Evolutionary conservation across 2,113 vertebrate genomes (phyloP), one percentile per base, ranked within the genome.

Genomic region (Panthera uncia): DNA sequence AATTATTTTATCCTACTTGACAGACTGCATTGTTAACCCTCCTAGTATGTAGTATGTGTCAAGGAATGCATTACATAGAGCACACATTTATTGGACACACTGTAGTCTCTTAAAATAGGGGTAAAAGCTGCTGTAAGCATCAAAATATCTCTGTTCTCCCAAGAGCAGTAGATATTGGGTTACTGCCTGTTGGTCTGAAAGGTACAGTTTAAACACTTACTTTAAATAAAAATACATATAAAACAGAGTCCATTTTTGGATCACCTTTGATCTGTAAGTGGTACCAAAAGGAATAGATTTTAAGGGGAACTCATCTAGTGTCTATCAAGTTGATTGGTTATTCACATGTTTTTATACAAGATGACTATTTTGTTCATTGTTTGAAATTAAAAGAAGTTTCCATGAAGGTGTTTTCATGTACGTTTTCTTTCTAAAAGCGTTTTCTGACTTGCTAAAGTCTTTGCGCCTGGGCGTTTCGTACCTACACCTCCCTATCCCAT

Each of bases 171-270:
- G 0, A 23, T 82, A 98, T 92, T 66, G 78, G 90, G 93, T 95
- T 98, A 97, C 76, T 80, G 18, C 55, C 91, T 98, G 87, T 55
- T 96, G 88, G 94, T 73, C 94, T 94, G 66, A 94, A 38, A 89
- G 48, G 33, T 82, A 90, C n/a, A 90, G 81, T 80, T 96, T 98
- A 98, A 96, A 98, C 31, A 84, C 97, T 98, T 98, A 50, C 96
- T 98, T 97, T 97, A 88, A 97, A 92, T 93, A 96, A 63, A 98
- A 97, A 89, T 93, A 91, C 0, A 19, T 50, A 89, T 91, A 97
- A 96, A 98, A 48, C 84, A 98, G 95, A 97, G 45, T 16, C 96
- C 57, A 52, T 41, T 98, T 97, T 97, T 90, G 94, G 41, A 97
- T 82, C 4, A 57, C 33, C 16, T 94, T 38, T 96, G 81, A 96